phyloP scores from a whole-genome alignment of 1,140 invertebrate genomes.

The Neodiprion fabricii region DNA sequence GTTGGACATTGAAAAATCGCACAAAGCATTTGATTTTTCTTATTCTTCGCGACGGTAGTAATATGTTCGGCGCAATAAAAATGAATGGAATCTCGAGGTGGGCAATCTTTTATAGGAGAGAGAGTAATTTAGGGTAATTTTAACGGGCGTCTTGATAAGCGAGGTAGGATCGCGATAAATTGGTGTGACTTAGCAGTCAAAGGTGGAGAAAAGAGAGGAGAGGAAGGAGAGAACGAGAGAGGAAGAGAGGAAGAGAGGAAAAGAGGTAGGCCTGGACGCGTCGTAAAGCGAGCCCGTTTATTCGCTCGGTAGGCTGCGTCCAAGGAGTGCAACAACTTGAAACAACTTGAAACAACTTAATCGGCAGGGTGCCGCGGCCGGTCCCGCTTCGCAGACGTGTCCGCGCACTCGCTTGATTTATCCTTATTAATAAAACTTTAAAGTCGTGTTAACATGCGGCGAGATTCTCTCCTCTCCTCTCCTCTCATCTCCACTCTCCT shows the following conservation, averaged over 20 bases:
- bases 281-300: background rate
- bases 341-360: slow-evolving; percentile 49
- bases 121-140: too few species aligned
- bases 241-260: slow-evolving; percentile 31
- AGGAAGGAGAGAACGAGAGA: slow-evolving; percentile 24
- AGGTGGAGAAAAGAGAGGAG: slow-evolving; percentile 17
- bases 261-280: slow-evolving; percentile 19
- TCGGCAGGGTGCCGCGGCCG: slow-evolving; percentile 50
- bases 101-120: too few species aligned
- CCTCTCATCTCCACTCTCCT: too few species aligned
- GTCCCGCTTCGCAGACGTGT: background rate
- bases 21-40: too few species aligned
- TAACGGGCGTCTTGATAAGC: too few species aligned
- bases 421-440: slow-evolving; percentile 62
- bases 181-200: too few species aligned
- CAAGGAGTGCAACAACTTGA: slow-evolving; percentile 1
- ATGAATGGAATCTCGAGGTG: too few species aligned
- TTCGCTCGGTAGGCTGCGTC: background rate
- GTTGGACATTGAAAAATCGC: too few species aligned
- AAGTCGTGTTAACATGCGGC: slow-evolving; percentile 55
- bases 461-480: background rate
- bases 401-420: slow-evolving; percentile 48
- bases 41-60: too few species aligned
- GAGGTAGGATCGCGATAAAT: too few species aligned
- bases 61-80: too few species aligned